Conservation (phyloP, 2,888 invertebrate species). For the Mesochorus sp. region DNA sequence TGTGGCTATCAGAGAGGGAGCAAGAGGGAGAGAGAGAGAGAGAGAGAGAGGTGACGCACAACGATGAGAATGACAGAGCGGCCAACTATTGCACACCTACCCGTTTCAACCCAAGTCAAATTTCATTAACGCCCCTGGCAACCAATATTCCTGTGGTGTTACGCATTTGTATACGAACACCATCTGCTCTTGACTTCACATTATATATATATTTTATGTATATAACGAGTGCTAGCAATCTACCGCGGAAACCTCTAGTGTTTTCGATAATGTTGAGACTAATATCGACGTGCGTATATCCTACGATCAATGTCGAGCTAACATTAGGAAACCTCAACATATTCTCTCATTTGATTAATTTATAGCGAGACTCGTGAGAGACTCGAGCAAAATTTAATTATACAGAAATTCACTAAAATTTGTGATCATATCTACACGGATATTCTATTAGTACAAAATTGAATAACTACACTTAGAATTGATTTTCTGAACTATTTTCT, state of each 20-base stretch:
- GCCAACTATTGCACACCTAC: constrained; percentile 42
- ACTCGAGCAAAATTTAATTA: constrained; percentile 44
- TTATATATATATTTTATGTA: constrained; percentile 9
- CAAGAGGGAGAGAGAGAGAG: background rate
- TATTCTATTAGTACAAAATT: background rate
- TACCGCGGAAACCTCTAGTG: constrained; percentile 50
- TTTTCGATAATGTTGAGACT: constrained; percentile 57
- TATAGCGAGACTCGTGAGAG: constrained; percentile 16
- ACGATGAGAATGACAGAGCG: constrained; percentile 34
- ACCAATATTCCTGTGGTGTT: constrained; percentile 61
- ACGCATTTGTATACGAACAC: constrained; percentile 37
- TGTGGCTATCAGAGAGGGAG: constrained; percentile 39
- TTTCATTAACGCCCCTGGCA: constrained; percentile 62
- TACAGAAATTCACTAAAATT: constrained; percentile 39
- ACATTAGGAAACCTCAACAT: constrained; percentile 25
- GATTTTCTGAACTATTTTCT: no score
- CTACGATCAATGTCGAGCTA: constrained; percentile 25
- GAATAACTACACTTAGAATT: no score
- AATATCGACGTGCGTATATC: constrained; percentile 25
- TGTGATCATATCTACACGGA: background rate
- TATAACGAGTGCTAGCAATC: constrained; percentile 38
- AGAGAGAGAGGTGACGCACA: constrained; percentile 1
- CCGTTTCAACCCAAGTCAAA: constrained; percentile 62
- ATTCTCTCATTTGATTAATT: constrained; percentile 40
- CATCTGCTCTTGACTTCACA: background rate